Conservation (phyloP, 2,113 vertebrate species). For the Brachyhypopomus gauderio region DNA sequence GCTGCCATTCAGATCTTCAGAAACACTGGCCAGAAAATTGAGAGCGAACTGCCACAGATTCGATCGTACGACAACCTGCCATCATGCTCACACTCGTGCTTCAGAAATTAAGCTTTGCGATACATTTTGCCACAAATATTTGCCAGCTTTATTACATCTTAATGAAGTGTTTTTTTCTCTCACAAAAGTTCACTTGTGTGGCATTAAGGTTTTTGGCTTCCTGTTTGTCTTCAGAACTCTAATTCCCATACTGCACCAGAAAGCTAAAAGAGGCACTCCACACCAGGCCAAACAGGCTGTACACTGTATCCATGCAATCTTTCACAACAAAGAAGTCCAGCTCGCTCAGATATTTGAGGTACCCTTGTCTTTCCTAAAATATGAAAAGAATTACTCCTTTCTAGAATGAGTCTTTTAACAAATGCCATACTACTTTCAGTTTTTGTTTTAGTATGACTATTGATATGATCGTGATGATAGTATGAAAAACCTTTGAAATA, state of each 20-base stretch:
- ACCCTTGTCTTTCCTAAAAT: slow-evolving; percentile 22
- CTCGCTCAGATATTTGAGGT: slow-evolving; percentile 99
- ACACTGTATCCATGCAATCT: slow-evolving; percentile 98
- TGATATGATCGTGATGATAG: background rate
- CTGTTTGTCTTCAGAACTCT: slow-evolving; percentile 79
- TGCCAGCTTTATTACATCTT: background rate
- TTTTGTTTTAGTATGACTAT: background rate
- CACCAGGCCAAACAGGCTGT: slow-evolving; percentile 99
- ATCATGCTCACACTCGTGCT: background rate
- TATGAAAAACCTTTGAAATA: background rate
- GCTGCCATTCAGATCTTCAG: slow-evolving; percentile 99
- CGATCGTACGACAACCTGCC: slow-evolving; percentile 83
- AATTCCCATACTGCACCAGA: slow-evolving; percentile 98
- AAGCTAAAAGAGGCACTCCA: slow-evolving; percentile 96
- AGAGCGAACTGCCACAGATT: slow-evolving; percentile 95
- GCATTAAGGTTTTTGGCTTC: background rate
- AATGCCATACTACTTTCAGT: background rate
- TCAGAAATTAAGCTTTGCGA: background rate
- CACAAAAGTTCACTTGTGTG: background rate
- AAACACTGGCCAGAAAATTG: slow-evolving; percentile 98
- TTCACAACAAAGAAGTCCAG: slow-evolving; percentile 98
- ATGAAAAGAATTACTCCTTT: background rate
- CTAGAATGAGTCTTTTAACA: background rate
- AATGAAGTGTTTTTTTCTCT: too few relatives aligned
- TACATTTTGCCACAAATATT: background rate